Base-by-base conservation (phyloP, 2,113 vertebrate genomes). In the Macrotus californicus region DNA sequence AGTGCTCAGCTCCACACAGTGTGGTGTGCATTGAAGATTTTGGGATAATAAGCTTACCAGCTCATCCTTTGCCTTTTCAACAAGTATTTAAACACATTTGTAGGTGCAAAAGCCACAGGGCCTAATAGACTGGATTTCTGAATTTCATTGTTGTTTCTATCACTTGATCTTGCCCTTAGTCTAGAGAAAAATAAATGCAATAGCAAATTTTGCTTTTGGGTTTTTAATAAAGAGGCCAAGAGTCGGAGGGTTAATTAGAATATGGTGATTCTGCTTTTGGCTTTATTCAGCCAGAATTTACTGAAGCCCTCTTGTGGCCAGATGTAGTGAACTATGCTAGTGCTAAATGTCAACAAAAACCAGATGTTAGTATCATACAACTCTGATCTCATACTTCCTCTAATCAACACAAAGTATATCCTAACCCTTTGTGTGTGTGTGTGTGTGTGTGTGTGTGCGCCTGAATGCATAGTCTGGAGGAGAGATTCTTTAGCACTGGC, bases 111-210 rank as follows among this genome's bases (percentile, higher is more conserved):
- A 50, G 66, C 93, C 85, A 46, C 34, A 79, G 56, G 70, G 16
- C 24, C 14, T 19, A 29, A 11, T 11, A 41, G 85, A 79, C 14
- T 85, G 26, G 39, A 26, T 79, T 82, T 94, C 77, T 70, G 85
- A 81, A 75, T 86, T 79, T 89, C 73, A 72, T 29, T 84, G 10
- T 80, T 91, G 31, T 56, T 56, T 92, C 66, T 64, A n/a, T 18
- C n/a, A n/a, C 39, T 87, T 84, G 87, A 59, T 92, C 80, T 76
- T 80, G 59, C 24, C 48, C 29, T 83, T 66, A 29, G 14, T 72
- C 75, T 95, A 81, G 50, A 89, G 39, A 92, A 97, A 97, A 95
- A 89, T 84, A 84, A 82, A 67, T 46, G 31, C 75, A 89, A 92
- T 5, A 43, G n/a, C 73, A 81, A 54, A 91, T 29, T 93, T 64